Evolutionary conservation across 2,888 invertebrate species (phyloP), one percentile per base, ranked within the genome.

Genomic region (Eumerus sabulonum): DNA sequence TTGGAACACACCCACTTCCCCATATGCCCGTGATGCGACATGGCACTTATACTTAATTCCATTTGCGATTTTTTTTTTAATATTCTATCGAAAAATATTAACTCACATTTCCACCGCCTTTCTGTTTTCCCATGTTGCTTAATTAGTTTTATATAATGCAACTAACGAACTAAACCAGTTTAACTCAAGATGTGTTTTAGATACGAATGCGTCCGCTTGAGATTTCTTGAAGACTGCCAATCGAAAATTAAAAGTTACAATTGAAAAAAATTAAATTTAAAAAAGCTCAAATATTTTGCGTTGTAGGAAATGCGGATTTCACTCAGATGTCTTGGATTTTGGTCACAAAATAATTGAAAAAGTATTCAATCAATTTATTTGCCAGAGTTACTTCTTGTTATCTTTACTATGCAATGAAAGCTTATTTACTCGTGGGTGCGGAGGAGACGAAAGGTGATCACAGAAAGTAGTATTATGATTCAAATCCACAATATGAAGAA

Each of bases 41-140:
- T 7, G 7, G 7, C 27, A 27, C 27, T n/a, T n/a, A n/a, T n/a
- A n/a, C n/a, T n/a, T n/a, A n/a, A n/a, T n/a, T n/a, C n/a, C n/a
- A n/a, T n/a, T n/a, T n/a, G n/a, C n/a, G n/a, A n/a, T n/a, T n/a
- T n/a, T n/a, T n/a, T n/a, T n/a, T n/a, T n/a, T n/a, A n/a, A n/a
- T n/a, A n/a, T n/a, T n/a, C n/a, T n/a, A n/a, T n/a, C n/a, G n/a
- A n/a, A n/a, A 40, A 40, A 40, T 18, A 40, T 19, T 1, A 67
- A 67, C 67, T 67, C 50, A 67, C 67, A 17, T 67, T 67, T 67
- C 57, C 67, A 42, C 48, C 66, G 19, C 63, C 63, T 51, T 63
- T 63, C 16, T 67, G 57, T 12, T 67, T 57, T 50, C 67, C 67
- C 67, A 67, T 67, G 16, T 27, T 7, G 16, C 27, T 27, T 27